These are phyloP conservation scores for Gulo gulo DNA, from an alignment of 2,113 vertebrate genomes.

Conservation along the genomic window DNA sequence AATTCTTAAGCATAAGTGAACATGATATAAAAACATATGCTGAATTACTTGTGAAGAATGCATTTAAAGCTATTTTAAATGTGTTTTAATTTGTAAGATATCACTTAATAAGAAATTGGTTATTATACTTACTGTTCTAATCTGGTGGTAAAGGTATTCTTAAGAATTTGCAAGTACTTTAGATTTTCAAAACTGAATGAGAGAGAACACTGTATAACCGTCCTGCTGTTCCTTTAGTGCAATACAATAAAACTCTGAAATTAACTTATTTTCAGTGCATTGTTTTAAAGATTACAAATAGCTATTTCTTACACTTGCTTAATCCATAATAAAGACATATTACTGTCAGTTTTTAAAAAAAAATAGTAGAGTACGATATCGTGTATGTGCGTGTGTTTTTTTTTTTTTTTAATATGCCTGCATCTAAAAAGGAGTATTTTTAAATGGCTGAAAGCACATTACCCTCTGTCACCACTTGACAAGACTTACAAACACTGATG, in stretches of 20 bases:
- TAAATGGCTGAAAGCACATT: not conserved
- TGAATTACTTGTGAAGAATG: slow-evolving; percentile 71
- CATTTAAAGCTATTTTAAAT: slow-evolving; percentile 74
- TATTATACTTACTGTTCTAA: slow-evolving; percentile 58
- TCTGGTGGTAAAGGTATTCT: slow-evolving; percentile 72
- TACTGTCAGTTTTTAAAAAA: slow-evolving; percentile 21
- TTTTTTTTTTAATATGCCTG: not conserved
- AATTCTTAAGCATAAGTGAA: slow-evolving; percentile 70
- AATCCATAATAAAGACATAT: slow-evolving; percentile 52
- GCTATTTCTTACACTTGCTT: slow-evolving; percentile 61
- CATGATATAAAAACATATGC: slow-evolving; percentile 60
- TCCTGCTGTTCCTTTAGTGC: slow-evolving; percentile 85
- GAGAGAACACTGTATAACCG: slow-evolving; percentile 77
- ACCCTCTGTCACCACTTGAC: not conserved
- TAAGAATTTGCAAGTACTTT: slow-evolving; percentile 73
- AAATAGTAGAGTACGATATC: slow-evolving; percentile 1
- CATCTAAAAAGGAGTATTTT: slow-evolving; percentile 9
- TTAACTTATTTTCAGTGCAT: slow-evolving; percentile 76
- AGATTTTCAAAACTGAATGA: slow-evolving; percentile 73
- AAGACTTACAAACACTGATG: not conserved
- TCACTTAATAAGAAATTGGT: slow-evolving; percentile 67
- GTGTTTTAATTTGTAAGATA: slow-evolving; percentile 75
- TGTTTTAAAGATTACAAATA: slow-evolving; percentile 63
- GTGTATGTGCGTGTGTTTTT: not conserved
- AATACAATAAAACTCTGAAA: slow-evolving; percentile 80